Conservation (phyloP, 2,797 vertebrate species). For the Galago senegalensis region DNA sequence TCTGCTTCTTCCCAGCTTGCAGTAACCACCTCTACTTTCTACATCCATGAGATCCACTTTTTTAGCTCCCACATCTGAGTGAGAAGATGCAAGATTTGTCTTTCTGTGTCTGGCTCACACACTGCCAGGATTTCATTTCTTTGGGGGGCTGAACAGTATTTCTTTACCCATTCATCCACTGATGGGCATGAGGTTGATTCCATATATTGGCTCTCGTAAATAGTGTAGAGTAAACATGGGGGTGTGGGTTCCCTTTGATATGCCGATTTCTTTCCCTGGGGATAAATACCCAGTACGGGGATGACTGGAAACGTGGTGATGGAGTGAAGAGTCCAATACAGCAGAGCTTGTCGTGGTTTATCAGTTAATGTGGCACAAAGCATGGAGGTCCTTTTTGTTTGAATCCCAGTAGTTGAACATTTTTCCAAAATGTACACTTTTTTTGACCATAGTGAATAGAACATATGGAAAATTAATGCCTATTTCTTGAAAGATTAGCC, state of each 20-base stretch:
- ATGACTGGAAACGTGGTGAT: not conserved
- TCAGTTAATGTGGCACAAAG: not conserved
- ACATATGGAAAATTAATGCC: not conserved
- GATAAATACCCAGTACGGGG: not conserved
- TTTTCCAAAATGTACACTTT: constrained; percentile 14
- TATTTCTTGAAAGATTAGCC: constrained; percentile 49
- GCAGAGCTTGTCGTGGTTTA: not conserved
- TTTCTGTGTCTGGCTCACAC: not conserved
- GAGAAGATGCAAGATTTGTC: not conserved
- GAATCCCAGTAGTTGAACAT: constrained; percentile 6
- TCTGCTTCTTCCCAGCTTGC: not conserved
- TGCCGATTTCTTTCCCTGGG: not conserved
- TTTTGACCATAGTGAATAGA: not conserved
- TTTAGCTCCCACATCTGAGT: not conserved
- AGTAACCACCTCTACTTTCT: not conserved
- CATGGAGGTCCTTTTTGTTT: constrained; percentile 25
- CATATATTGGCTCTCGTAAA: not conserved
- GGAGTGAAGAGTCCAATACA: not conserved
- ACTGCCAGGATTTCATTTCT: not conserved
- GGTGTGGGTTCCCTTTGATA: not conserved
- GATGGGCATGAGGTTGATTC: not conserved
- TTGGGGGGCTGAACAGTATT: not conserved
- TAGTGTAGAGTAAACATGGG: not conserved
- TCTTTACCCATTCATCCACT: not conserved
- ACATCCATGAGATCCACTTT: not conserved